phyloP scores from a whole-genome alignment of 2,888 invertebrate species.

The Xanthostigma xanthostigma region DNA sequence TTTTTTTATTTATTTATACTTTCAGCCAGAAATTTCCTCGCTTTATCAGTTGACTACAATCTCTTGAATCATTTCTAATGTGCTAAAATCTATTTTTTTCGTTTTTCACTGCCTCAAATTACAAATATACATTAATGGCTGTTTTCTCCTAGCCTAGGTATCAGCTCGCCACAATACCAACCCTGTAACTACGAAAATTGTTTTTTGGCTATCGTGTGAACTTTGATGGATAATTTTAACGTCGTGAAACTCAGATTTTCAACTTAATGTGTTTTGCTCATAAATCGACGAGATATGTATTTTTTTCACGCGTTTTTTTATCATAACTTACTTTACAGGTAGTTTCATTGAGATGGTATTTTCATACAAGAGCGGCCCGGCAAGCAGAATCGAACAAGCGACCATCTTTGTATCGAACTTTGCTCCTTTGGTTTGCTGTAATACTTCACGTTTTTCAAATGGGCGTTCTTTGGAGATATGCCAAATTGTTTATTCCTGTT shows the following conservation, averaged over 20 bases:
- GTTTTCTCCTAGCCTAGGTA: too few relatives aligned
- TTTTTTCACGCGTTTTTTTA: constrained; percentile 5
- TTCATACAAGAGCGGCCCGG: constrained; percentile 35
- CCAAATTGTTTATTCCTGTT: constrained; percentile 69
- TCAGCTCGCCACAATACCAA: too few relatives aligned
- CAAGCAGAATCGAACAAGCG: constrained; percentile 24
- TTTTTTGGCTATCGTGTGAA: too few relatives aligned
- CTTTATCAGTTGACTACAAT: too few relatives aligned
- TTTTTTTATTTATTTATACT: too few relatives aligned
- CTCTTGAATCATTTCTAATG: too few relatives aligned
- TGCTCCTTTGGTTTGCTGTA: constrained; percentile 29
- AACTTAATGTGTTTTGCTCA: background rate
- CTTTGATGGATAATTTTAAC: background rate
- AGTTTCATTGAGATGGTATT: constrained; percentile 61
- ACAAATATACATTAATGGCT: too few relatives aligned
- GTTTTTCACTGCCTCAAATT: too few relatives aligned
- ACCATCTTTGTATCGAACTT: constrained; percentile 5
- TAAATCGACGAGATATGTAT: background rate
- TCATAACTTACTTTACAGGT: constrained; percentile 27
- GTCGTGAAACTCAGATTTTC: constrained; percentile 9
- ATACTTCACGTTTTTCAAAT: constrained; percentile 51
- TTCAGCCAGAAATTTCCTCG: too few relatives aligned
- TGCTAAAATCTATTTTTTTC: too few relatives aligned
- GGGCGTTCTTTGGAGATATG: constrained; percentile 68
- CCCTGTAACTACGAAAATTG: too few relatives aligned